A percentile compares a stretch with the other conserved stretches of the same genome.
Evolutionary conservation across 1,140 invertebrate species (phyloP).

Genomic region (Carcinoscorpius rotundicauda): DNA sequence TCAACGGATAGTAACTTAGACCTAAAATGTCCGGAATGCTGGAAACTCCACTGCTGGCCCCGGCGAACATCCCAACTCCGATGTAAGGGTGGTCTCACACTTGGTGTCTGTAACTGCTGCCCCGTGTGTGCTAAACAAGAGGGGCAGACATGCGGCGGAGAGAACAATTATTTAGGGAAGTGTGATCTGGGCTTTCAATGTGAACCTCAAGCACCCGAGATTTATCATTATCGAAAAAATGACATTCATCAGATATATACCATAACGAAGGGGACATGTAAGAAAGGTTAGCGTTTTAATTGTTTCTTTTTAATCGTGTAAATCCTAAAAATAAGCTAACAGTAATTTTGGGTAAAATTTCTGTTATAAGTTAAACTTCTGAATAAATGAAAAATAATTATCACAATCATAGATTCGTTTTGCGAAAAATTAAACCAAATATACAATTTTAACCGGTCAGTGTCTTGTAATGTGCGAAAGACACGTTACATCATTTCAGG

Average conservation of each 20-base stretch:
- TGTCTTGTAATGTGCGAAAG: too few species aligned
- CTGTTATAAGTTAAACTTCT: too few species aligned
- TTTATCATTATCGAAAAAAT: background rate
- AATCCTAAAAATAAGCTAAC: too few species aligned
- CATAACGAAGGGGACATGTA: slow-evolving; percentile 13
- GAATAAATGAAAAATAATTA: too few species aligned
- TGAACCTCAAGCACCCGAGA: slow-evolving; percentile 12
- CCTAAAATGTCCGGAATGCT: slow-evolving; percentile 29
- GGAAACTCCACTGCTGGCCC: slow-evolving; percentile 28
- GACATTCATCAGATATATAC: slow-evolving; percentile 2
- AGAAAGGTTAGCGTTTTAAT: slow-evolving; percentile 10
- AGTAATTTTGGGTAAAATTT: too few species aligned
- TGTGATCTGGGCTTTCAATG: slow-evolving; percentile 31
- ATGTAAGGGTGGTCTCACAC: slow-evolving; percentile 28
- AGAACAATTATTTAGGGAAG: slow-evolving; percentile 30
- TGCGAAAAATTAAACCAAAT: too few species aligned
- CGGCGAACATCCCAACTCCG: slow-evolving; percentile 20
- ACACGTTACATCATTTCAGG: too few species aligned
- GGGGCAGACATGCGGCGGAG: slow-evolving; percentile 30
- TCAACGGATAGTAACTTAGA: background rate
- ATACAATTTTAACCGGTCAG: too few species aligned
- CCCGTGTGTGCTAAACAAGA: slow-evolving; percentile 30
- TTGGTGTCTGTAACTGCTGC: slow-evolving; percentile 32
- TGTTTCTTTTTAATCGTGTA: too few species aligned
- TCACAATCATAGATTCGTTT: too few species aligned